Conservation (phyloP, 1,140 invertebrate genomes). For the Drosophila willistoni region DNA sequence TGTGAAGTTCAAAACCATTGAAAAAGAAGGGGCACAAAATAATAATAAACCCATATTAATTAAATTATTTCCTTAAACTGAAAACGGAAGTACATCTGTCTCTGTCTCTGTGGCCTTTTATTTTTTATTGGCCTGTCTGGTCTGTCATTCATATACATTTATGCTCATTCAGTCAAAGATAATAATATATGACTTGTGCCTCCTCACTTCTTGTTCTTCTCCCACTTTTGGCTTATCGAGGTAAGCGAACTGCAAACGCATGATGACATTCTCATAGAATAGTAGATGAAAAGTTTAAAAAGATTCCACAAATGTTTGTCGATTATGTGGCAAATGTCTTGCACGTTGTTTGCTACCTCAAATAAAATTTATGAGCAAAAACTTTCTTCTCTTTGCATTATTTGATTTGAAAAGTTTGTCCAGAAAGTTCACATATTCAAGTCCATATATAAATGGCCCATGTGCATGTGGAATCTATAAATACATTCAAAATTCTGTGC, state of each 20-base stretch:
- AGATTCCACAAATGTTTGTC: conserved; percentile 34
- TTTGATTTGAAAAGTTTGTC: conserved; percentile 8
- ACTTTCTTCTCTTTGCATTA: conserved; percentile 5
- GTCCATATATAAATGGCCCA: neutral
- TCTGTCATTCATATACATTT: conserved; percentile 4
- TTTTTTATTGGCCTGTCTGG: conserved; percentile 6
- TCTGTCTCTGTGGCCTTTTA: neutral
- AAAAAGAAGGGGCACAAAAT: conserved; percentile 63
- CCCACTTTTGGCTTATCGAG: conserved; percentile 21
- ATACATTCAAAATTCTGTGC: neutral
- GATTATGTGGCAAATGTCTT: conserved; percentile 16
- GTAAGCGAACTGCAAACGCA: conserved; percentile 52
- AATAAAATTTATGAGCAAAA: conserved; percentile 3
- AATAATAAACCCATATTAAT: conserved; percentile 72
- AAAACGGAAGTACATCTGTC: conserved; percentile 25
- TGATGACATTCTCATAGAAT: conserved; percentile 39
- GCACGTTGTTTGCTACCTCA: conserved; percentile 11
- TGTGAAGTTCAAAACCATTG: conserved; percentile 49
- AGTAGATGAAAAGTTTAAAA: conserved; percentile 71
- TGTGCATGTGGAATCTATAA: neutral
- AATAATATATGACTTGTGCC: conserved; percentile 25
- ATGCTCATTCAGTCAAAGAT: conserved; percentile 29
- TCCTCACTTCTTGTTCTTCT: neutral
- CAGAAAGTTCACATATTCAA: neutral
- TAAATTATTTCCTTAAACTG: conserved; percentile 64